phyloP scores from a whole-genome alignment of 2,797 vertebrate genomes.

The Poecilia gillii region DNA sequence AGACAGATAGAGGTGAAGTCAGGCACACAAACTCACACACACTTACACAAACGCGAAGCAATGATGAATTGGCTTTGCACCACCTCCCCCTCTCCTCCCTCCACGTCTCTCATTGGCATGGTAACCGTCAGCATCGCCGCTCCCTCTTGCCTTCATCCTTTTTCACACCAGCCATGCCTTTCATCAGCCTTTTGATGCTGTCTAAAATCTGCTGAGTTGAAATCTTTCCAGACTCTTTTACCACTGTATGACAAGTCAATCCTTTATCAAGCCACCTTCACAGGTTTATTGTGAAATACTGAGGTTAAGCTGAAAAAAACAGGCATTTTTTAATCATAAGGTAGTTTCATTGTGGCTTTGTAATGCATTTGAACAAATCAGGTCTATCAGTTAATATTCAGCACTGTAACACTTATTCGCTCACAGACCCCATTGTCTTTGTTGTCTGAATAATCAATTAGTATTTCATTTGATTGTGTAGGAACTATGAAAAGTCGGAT shows the following conservation, averaged over 20 bases:
- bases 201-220: constrained; percentile 32
- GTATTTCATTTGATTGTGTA: background rate
- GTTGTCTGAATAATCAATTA: constrained; percentile 10
- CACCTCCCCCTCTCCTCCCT: constrained; percentile 49
- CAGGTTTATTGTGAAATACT: constrained; percentile 7
- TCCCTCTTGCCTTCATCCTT: constrained; percentile 60
- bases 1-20: constrained; percentile 66
- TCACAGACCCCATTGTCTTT: background rate
- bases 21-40: constrained; percentile 35
- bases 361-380: background rate
- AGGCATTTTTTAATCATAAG: background rate
- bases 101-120: constrained; percentile 69
- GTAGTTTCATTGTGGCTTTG: background rate
- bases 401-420: background rate
- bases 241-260: constrained; percentile 7
- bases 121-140: constrained; percentile 77
- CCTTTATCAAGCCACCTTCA: background rate
- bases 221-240: constrained; percentile 12
- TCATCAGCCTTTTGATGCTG: constrained; percentile 22
- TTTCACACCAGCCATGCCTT: constrained; percentile 60
- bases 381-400: constrained; percentile 9
- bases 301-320: background rate
- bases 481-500: background rate
- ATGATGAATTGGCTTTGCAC: constrained; percentile 68
- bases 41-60: constrained; percentile 34